These are phyloP conservation scores for Nemurella pictetii DNA, from an alignment of 2,888 invertebrate genomes.

Conservation along the genomic window DNA sequence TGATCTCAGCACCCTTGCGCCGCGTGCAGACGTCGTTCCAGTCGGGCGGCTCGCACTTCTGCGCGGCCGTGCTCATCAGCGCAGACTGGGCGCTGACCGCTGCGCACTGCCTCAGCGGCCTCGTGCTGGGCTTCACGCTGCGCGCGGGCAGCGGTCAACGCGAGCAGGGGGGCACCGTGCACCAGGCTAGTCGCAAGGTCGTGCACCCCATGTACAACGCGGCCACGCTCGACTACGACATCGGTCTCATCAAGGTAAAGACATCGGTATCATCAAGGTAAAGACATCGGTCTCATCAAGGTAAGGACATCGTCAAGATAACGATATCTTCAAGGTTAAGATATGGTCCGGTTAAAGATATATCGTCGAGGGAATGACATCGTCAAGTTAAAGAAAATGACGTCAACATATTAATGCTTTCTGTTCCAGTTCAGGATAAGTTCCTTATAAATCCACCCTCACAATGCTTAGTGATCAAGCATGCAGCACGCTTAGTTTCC, in stretches of 20 bases:
- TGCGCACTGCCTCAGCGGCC: constrained; percentile 31
- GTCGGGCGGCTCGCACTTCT: constrained; percentile 9
- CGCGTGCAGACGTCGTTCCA: constrained; percentile 31
- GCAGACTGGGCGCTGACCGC: constrained; percentile 33
- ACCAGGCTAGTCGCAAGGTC: constrained; percentile 22
- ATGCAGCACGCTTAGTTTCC: too few species aligned
- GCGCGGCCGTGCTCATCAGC: constrained; percentile 35
- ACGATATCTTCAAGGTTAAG: neutral
- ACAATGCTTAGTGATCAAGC: too few species aligned
- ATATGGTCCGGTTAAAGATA: too few species aligned
- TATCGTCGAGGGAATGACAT: too few species aligned
- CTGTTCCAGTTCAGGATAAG: too few species aligned
- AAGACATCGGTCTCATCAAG: constrained; percentile 30
- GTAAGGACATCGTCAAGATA: neutral
- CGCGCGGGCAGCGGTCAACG: constrained; percentile 19
- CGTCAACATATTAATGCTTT: too few species aligned
- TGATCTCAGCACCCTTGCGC: neutral
- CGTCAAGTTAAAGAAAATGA: too few species aligned
- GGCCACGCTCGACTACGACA: constrained; percentile 32
- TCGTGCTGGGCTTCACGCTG: constrained; percentile 5
- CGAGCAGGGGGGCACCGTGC: constrained; percentile 22
- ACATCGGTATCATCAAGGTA: neutral
- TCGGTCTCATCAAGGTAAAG: constrained; percentile 14
- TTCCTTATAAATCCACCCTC: too few species aligned
- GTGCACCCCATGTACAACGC: constrained; percentile 19